phyloP scores from a whole-genome alignment of 1,140 invertebrate species.

The Drosophila micromelanica region DNA sequence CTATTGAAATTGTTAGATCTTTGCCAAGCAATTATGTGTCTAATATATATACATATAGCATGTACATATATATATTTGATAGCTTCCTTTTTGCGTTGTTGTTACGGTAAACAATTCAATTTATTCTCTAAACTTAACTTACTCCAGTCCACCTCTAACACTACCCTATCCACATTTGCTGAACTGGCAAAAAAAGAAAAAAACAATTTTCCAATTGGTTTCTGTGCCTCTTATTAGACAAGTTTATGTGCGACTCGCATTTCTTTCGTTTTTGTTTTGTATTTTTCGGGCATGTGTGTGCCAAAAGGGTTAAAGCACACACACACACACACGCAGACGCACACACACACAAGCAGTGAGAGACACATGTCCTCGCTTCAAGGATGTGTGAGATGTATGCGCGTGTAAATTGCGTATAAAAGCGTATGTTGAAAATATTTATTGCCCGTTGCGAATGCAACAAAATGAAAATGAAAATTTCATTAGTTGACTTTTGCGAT shows the following conservation, averaged over 20 bases:
- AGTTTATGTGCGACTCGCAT: slow-evolving; percentile 65
- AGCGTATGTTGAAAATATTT: slow-evolving; percentile 84
- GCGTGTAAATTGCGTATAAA: slow-evolving; percentile 82
- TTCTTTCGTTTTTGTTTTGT: slow-evolving; percentile 57
- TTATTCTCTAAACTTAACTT: slow-evolving; percentile 41
- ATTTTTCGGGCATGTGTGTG: slow-evolving; percentile 27
- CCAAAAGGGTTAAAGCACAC: slow-evolving; percentile 49
- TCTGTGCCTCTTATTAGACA: slow-evolving; percentile 67
- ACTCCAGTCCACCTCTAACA: neutral
- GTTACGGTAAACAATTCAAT: slow-evolving; percentile 48
- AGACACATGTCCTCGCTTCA: slow-evolving; percentile 38
- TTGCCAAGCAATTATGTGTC: no score
- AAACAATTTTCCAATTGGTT: slow-evolving; percentile 40
- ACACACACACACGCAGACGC: slow-evolving; percentile 5
- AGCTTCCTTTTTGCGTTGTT: neutral
- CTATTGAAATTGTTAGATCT: no score
- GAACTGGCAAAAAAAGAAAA: no score
- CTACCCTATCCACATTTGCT: neutral
- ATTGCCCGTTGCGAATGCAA: slow-evolving; percentile 83
- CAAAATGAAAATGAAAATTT: slow-evolving; percentile 83
- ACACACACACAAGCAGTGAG: slow-evolving; percentile 1
- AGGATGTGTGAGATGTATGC: slow-evolving; percentile 72
- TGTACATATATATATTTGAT: no score
- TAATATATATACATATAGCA: no score
- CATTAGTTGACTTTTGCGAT: slow-evolving; percentile 70